Percentiles rank a stretch among this genome's conserved stretches.
phyloP scores from a whole-genome alignment of 92 coral and sea anemone genomes.

The Actinostola sp. region DNA sequence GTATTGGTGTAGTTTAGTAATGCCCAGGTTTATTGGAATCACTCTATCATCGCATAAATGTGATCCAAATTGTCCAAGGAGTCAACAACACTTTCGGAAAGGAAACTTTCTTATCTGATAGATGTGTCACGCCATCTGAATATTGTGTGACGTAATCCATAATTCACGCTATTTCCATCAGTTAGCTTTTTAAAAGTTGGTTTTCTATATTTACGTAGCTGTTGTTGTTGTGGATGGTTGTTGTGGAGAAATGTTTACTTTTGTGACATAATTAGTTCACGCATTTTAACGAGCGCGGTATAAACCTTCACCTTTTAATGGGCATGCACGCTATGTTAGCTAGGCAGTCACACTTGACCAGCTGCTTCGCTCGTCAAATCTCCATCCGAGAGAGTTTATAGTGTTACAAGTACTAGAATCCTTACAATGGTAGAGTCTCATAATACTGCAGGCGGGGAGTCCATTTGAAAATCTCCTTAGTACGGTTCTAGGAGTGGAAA shows the following conservation, averaged over 20 bases:
- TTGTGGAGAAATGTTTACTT: neutral
- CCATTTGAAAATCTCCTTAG: slow-evolving; percentile 3
- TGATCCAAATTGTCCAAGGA: too few relatives aligned
- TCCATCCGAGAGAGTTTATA: slow-evolving; percentile 10
- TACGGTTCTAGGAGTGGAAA: neutral
- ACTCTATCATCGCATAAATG: neutral
- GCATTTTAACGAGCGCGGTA: slow-evolving; percentile 19
- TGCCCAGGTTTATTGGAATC: too few relatives aligned
- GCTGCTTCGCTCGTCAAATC: slow-evolving; percentile 28
- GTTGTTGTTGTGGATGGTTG: neutral
- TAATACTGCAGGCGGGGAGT: slow-evolving; percentile 18
- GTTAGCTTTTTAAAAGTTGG: neutral
- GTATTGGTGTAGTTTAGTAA: too few relatives aligned
- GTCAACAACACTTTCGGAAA: too few relatives aligned
- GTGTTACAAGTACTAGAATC: neutral
- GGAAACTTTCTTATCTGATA: neutral
- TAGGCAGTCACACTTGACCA: slow-evolving; percentile 26
- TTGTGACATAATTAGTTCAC: slow-evolving; percentile 11
- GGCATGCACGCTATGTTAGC: slow-evolving; percentile 35
- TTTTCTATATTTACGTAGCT: neutral
- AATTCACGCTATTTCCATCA: neutral
- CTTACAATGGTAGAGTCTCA: slow-evolving; percentile 11
- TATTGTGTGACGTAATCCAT: neutral
- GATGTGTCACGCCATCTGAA: neutral
- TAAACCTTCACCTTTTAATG: slow-evolving; percentile 13